Evolutionary conservation across 2,797 vertebrate genomes (phyloP).

Genomic region (Schizopygopsis pylzovi): DNA sequence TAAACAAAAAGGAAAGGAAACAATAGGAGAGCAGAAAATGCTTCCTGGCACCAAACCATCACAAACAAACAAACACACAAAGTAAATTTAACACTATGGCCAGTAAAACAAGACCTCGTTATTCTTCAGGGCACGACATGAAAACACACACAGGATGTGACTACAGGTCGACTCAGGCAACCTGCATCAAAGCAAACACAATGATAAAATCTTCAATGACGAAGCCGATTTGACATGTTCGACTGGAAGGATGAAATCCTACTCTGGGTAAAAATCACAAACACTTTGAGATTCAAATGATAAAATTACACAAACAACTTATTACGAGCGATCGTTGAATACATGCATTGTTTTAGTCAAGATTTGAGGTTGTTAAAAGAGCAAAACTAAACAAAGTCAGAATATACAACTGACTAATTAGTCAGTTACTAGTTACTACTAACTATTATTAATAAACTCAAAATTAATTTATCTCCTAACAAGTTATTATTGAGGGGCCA

Average conservation of each 20-base stretch:
- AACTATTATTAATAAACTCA: not conserved
- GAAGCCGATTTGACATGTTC: not conserved
- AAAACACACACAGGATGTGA: constrained; percentile 31
- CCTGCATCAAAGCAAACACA: constrained; percentile 14
- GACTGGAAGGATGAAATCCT: not conserved
- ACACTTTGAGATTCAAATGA: not conserved
- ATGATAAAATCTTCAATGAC: not conserved
- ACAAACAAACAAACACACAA: constrained; percentile 44
- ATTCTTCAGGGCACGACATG: constrained; percentile 14
- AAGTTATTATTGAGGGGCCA: not conserved
- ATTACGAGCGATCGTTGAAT: not conserved
- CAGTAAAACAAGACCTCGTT: not conserved
- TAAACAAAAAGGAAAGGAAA: constrained; percentile 66
- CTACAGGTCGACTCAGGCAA: constrained; percentile 14
- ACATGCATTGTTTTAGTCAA: not conserved
- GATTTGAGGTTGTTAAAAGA: not conserved
- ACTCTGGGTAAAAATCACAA: constrained; percentile 10
- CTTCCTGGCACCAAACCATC: constrained; percentile 56
- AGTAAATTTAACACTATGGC: constrained; percentile 9
- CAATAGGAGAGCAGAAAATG: constrained; percentile 65
- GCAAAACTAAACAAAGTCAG: not conserved
- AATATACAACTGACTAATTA: not conserved
- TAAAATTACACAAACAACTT: not conserved
- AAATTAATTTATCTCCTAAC: not conserved
- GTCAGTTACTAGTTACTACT: too few species aligned